Evolutionary conservation across 2,888 invertebrate species (phyloP).

Genomic region (Spodoptera picta): DNA sequence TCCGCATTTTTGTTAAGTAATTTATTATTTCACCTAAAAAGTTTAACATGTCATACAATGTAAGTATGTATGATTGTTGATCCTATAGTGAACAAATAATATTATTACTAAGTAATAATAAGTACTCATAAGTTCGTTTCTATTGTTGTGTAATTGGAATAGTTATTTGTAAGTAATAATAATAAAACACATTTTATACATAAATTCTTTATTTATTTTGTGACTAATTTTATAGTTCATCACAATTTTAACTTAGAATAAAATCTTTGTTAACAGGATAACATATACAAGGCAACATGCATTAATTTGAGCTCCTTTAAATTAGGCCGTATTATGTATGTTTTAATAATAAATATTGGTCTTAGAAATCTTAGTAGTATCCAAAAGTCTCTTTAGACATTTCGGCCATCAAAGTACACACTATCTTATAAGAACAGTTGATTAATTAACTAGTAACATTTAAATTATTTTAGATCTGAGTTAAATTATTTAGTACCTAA

Average conservation of each 20-base stretch:
- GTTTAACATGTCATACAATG: too few relatives aligned
- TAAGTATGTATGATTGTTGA: too few relatives aligned
- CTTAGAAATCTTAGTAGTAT: slow-evolving; percentile 1
- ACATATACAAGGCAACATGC: slow-evolving; percentile 63
- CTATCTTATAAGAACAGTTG: slow-evolving; percentile 13
- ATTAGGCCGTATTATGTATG: slow-evolving; percentile 24
- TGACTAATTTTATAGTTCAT: slow-evolving; percentile 56
- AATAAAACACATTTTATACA: slow-evolving; percentile 43
- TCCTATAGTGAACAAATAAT: background rate
- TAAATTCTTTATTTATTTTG: slow-evolving; percentile 52
- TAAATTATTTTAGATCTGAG: slow-evolving; percentile 14
- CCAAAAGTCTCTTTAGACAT: slow-evolving; percentile 13
- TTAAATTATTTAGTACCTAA: slow-evolving; percentile 21
- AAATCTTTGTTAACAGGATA: slow-evolving; percentile 65
- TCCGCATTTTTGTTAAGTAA: too few relatives aligned
- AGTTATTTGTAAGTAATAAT: slow-evolving; percentile 32
- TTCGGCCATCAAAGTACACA: slow-evolving; percentile 15
- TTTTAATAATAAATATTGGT: too few relatives aligned
- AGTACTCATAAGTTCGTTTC: too few relatives aligned
- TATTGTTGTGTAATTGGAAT: too few relatives aligned
- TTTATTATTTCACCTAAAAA: too few relatives aligned
- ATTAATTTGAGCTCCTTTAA: slow-evolving; percentile 41
- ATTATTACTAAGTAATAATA: too few relatives aligned
- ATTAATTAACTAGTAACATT: slow-evolving; percentile 31
- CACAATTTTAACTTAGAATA: slow-evolving; percentile 61